phyloP scores from a whole-genome alignment of 2,797 vertebrate genomes.

The Coreius guichenoti region DNA sequence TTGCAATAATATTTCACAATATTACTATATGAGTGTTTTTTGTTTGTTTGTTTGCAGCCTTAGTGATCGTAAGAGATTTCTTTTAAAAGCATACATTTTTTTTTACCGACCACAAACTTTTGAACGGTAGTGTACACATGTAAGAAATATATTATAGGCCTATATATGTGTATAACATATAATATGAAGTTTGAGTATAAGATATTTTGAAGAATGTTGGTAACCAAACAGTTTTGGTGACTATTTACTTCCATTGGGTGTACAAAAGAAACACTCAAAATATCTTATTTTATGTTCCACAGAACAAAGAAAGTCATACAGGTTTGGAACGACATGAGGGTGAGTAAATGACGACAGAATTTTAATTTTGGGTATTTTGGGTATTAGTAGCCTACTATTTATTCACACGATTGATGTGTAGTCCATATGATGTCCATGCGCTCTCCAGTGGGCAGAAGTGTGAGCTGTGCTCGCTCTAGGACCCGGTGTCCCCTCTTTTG shows the following conservation, averaged over 20 bases:
- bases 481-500: slow-evolving; percentile 51
- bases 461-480: slow-evolving; percentile 47
- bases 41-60: too few relatives aligned
- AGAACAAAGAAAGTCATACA: not conserved
- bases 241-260: not conserved
- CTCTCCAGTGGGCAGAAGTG: not conserved
- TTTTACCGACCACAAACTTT: too few relatives aligned
- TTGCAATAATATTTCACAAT: too few relatives aligned
- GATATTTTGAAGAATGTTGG: not conserved
- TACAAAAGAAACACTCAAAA: not conserved
- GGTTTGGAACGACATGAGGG: not conserved
- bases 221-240: not conserved
- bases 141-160: too few relatives aligned
- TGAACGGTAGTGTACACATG: too few relatives aligned
- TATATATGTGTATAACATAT: not conserved
- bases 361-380: not conserved
- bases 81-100: too few relatives aligned
- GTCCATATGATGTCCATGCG: not conserved
- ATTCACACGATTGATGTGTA: not conserved
- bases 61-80: too few relatives aligned
- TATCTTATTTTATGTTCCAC: not conserved
- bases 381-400: not conserved
- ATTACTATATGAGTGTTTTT: too few relatives aligned
- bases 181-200: not conserved
- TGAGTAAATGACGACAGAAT: not conserved